These are phyloP conservation scores for Oenanthe oenanthe DNA, from an alignment of 2,113 vertebrate species.

Conservation along the genomic window DNA sequence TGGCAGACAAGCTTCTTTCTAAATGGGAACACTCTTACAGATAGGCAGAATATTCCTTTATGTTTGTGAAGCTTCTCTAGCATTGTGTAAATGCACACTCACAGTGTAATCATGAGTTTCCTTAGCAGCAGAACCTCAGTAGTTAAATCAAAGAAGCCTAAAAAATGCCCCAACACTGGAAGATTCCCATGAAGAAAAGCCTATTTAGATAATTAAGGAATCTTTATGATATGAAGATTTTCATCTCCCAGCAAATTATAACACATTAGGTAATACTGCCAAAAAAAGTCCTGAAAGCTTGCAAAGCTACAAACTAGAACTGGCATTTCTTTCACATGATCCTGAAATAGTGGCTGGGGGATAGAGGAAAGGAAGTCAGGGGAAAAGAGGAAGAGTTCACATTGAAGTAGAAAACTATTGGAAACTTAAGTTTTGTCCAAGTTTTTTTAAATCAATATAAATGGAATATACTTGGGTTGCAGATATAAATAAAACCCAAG, in stretches of 20 bases:
- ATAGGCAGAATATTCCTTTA: background rate
- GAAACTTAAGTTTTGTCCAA: background rate
- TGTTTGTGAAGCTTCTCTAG: background rate
- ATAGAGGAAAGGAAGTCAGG: background rate
- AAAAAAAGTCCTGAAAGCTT: background rate
- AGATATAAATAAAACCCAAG: background rate
- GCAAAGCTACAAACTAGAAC: background rate
- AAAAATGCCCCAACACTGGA: background rate
- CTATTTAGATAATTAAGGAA: constrained; percentile 59
- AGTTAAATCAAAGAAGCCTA: constrained; percentile 39
- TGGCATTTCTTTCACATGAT: background rate
- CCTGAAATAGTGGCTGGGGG: background rate
- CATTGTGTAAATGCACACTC: constrained; percentile 34
- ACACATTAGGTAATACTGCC: background rate
- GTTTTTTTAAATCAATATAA: background rate
- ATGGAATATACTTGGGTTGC: background rate
- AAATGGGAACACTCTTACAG: background rate
- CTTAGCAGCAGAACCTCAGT: constrained; percentile 45
- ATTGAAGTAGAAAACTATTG: background rate
- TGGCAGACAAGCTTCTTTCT: background rate
- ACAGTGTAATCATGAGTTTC: constrained; percentile 3
- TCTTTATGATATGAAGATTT: constrained; percentile 31
- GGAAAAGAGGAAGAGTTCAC: background rate
- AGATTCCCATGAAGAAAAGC: constrained; percentile 21
- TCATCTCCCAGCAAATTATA: background rate